phyloP scores from a whole-genome alignment of 1,140 invertebrate species.

The Hesperophylax magnus region DNA sequence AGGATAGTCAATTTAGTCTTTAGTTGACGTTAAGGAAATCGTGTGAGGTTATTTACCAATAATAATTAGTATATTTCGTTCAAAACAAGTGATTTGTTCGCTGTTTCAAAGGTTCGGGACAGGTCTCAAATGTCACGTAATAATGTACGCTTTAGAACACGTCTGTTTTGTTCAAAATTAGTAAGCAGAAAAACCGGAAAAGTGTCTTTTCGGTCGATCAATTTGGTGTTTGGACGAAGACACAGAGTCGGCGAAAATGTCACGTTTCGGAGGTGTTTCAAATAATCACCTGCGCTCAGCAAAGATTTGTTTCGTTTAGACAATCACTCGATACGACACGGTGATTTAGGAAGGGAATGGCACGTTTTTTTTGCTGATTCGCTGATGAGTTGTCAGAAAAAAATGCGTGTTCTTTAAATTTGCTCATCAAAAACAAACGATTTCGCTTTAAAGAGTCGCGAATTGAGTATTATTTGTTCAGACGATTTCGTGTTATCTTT shows the following conservation, averaged over 20 bases:
- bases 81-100: not conserved
- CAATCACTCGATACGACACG: not conserved
- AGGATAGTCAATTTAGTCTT: too few relatives aligned
- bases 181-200: conserved; percentile 15
- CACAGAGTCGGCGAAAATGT: not conserved
- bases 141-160: not conserved
- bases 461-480: not conserved
- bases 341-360: not conserved
- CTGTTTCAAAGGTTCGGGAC: not conserved
- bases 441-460: not conserved
- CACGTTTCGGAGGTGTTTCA: not conserved
- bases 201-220: not conserved
- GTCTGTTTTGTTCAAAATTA: not conserved
- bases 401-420: not conserved
- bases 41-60: too few relatives aligned
- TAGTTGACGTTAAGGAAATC: too few relatives aligned
- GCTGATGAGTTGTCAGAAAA: not conserved
- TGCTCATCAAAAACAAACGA: not conserved
- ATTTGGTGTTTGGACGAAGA: not conserved
- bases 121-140: not conserved
- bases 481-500: not conserved
- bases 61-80: too few relatives aligned
- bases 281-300: not conserved
- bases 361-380: not conserved
- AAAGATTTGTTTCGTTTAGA: not conserved